Evolutionary conservation across 2,113 vertebrate species (phyloP), one percentile per base, ranked within the genome.

Genomic region (Cariama cristata): DNA sequence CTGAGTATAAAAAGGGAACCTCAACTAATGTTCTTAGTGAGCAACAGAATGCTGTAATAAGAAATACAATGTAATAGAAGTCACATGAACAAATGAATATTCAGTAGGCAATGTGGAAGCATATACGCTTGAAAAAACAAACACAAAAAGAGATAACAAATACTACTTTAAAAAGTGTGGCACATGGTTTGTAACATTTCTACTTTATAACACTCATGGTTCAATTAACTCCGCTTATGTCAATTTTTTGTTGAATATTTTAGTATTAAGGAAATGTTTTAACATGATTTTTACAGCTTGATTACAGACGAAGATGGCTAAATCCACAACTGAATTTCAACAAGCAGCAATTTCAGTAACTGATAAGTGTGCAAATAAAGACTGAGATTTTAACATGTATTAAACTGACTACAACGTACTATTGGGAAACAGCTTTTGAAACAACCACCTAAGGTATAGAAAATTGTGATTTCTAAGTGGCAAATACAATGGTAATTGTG

Each of bases 391-490:
- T 99, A 86, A 99, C 88, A 77, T 98, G 98, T 96, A 98, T 99
- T 91, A 99, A 98, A 95, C 98, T 99, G 53, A 99, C 99, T 96
- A 99, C 98, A 96, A 99, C 98, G 98, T 98, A 98, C 2, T 98
- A 98, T 44, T 98, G 98, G 98, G 99, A 99, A 96, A 98, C 96
- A 53, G 98, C 98, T 63, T 99, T 99, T 91, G 98, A 98, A 45
- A 96, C 97, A 73, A 97, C 94, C 59, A 97, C 98, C 62, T 79
- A 77, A 97, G 98, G 98, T 98, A 97, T 8, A 72, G 68, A n/a
- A 76, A 77, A 68, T 6, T 33, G 21, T 12, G 11, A 75, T 63
- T 79, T 67, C 44, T 17, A 49, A 67, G 49, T 52, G 56, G 63
- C 6, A 49, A 77, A 72, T 40, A 63, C 60, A 80, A 62, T 18